Evolutionary conservation across 2,888 invertebrate genomes (phyloP).

Genomic region (Anoncus sp.): DNA sequence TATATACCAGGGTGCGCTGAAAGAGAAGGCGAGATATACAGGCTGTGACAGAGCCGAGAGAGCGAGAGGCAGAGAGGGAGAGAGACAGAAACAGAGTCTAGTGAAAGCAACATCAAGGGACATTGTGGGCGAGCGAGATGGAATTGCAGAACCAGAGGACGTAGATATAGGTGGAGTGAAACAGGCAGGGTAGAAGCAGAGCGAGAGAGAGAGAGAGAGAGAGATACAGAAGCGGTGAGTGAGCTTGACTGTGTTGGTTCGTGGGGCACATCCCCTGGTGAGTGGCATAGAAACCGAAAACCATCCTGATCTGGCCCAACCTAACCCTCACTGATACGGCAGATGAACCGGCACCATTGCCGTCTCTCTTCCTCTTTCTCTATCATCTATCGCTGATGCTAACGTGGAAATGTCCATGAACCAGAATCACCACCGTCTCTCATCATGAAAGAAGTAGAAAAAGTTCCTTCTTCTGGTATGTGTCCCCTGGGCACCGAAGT

Average conservation of each 20-base stretch:
- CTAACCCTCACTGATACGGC: constrained; percentile 58
- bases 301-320: constrained; percentile 63
- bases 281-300: constrained; percentile 69
- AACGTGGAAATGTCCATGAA: constrained; percentile 46
- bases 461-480: constrained; percentile 56
- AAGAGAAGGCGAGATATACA: constrained; percentile 51
- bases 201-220: constrained; percentile 51
- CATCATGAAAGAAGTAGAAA: constrained; percentile 45
- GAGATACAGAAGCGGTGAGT: no score
- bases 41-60: constrained; percentile 33
- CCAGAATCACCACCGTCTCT: constrained; percentile 43
- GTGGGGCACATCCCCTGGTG: constrained; percentile 70
- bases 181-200: constrained; percentile 31
- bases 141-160: constrained; percentile 52
- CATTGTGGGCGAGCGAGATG: constrained; percentile 50
- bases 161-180: constrained; percentile 21
- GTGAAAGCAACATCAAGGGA: constrained; percentile 50
- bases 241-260: constrained; percentile 57
- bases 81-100: constrained; percentile 45
- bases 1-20: constrained; percentile 51
- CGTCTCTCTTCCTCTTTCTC: constrained; percentile 11
- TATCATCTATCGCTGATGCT: constrained; percentile 24
- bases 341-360: constrained; percentile 60
- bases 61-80: constrained; percentile 50
- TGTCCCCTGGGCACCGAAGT: constrained; percentile 54